Evolutionary conservation across 1,140 invertebrate genomes (phyloP), one percentile per base, ranked within the genome.

Genomic region (Parapsyche elsis): DNA sequence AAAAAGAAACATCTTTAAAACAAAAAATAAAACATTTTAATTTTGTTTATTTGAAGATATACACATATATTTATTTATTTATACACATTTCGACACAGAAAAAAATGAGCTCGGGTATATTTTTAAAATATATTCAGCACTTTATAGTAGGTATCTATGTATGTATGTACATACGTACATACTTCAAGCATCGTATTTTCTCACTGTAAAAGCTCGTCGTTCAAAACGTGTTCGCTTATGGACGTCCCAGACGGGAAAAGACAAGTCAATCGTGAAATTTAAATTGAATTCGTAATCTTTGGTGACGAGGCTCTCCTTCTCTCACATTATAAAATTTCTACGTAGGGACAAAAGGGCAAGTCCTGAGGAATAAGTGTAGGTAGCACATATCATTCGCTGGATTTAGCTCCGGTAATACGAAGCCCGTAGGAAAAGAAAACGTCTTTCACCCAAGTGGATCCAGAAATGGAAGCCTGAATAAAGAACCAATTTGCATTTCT

Each of bases 401-500:
- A 67, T 67, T 67, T 67, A 67, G 24, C 49, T 16, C 23, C 21
- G 64, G 64, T 67, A 67, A 67, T 30, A 67, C 24, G 24, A 67
- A 67, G 23, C 64, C 64, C 24, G 21, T 23, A 26, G 24, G 24
- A 26, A 30, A 30, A 67, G 64, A 67, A 67, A 67, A 67, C 64
- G 64, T 67, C 64, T 24, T 30, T 14, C 64, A 23, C 24, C 14
- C 64, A 67, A 67, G 64, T 30, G 64, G 64, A 67, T 21, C 23
- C 64, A 24, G 64, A 67, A 67, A 67, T 67, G 64, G 64, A 67
- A 23, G 12, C 24, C 24, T 2, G 64, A 67, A 67, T 67, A 67
- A 67, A 67, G 64, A 67, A 67, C 24, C 64, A 67, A 67, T 67
- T 67, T 67, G 64, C 64, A 67, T 67, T 67, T 67, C 23, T 67